phyloP scores from a whole-genome alignment of 2,113 vertebrate genomes.

The Propithecus coquereli region DNA sequence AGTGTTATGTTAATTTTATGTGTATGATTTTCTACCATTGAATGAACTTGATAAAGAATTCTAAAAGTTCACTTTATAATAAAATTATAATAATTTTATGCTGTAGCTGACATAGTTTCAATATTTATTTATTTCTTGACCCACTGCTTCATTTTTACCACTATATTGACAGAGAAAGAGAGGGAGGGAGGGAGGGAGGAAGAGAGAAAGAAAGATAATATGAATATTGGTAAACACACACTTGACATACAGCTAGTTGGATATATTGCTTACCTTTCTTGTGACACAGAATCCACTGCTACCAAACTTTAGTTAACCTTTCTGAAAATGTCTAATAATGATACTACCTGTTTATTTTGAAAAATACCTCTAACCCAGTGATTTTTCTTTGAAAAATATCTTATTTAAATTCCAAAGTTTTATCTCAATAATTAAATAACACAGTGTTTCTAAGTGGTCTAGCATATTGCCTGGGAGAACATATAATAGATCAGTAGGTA shows the following conservation, averaged over 20 bases:
- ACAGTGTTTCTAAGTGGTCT: background rate
- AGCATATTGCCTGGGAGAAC: background rate
- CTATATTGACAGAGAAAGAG: background rate
- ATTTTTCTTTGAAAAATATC: background rate
- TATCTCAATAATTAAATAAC: background rate
- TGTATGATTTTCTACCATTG: background rate
- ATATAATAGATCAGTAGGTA: background rate
- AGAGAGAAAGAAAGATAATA: background rate
- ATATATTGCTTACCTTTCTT: background rate
- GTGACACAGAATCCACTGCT: background rate
- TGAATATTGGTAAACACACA: background rate
- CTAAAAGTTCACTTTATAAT: background rate
- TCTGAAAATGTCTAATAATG: background rate
- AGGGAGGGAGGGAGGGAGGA: background rate
- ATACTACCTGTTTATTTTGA: background rate
- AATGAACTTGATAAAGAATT: background rate
- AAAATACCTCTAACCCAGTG: background rate
- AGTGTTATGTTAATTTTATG: background rate
- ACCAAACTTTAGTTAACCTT: background rate
- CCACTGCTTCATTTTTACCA: background rate
- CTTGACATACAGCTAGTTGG: background rate
- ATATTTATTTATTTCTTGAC: background rate
- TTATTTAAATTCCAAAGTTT: background rate
- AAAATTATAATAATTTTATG: background rate
- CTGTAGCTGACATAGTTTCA: background rate